Evolutionary conservation across 2,888 invertebrate species (phyloP), one percentile per base, ranked within the genome.

Genomic region (Druceiella hillmani): DNA sequence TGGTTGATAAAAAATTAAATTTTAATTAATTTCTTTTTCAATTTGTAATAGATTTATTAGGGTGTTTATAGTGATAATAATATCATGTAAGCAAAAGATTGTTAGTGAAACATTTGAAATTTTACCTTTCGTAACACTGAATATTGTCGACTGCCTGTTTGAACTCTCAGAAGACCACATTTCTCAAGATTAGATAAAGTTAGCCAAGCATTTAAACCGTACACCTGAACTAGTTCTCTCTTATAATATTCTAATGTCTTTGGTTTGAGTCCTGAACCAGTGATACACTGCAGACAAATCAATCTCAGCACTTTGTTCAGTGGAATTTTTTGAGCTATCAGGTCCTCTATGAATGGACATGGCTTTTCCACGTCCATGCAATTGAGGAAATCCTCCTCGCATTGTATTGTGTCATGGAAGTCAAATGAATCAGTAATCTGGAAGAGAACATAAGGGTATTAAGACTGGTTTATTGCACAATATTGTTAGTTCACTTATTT

Each of bases 331-430:
- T 86, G 86, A 0, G 89, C 87, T 41, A 98, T 93, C 52, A 87
- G 78, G 56, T 94, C 91, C 64, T 98, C 98, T 43, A 99, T 92
- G 56, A 83, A 91, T 0, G 87, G 69, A 58, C 87, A 83, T 0
- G 85, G 75, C 61, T 88, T 91, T 52, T 98, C 98, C 2, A 90
- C 87, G 52, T 95, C 94, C 12, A 90, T 79, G 43, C 92, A 90
- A 56, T 92, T 84, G 49, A 95, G 70, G 50, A 98, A 85, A 55
- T 97, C 95, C 58, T 95, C 95, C 55, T 95, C 94, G 24, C 85
- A 79, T 49, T 85, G 81, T 20, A 92, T 66, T 30, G 79, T 79
- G 54, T 90, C 87, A 38, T 84, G 75, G 58, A 93, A 93, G 17
- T 79, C 78, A 51, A 81, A 81, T 0, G 76, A 70, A 52, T 86